Conservation (phyloP, 2,888 invertebrate genomes). For the Conus canariensis region DNA sequence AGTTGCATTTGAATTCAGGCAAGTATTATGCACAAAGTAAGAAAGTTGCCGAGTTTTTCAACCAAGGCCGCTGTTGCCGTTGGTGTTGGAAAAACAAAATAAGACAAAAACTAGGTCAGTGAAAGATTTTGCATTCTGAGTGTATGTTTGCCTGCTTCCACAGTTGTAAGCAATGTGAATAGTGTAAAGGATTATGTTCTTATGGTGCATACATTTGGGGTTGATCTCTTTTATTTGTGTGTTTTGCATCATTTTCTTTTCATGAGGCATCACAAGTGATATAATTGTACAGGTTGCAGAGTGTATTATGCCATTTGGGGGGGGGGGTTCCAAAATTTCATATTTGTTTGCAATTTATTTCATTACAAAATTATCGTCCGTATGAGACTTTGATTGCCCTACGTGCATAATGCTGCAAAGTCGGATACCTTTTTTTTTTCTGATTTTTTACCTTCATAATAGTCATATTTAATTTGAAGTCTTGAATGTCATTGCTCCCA, state of each 20-base stretch:
- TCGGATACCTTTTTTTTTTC: not conserved
- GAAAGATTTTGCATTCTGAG: too few relatives aligned
- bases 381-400: not conserved
- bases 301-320: not conserved
- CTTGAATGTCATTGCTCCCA: not conserved
- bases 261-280: not conserved
- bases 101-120: too few relatives aligned
- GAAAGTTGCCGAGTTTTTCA: too few relatives aligned
- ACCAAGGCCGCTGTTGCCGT: too few relatives aligned
- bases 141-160: not conserved
- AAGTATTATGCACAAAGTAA: not conserved
- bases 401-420: not conserved
- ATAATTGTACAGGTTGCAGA: not conserved
- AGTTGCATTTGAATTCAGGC: too few relatives aligned
- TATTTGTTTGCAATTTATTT: not conserved
- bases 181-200: not conserved
- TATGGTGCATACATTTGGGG: not conserved
- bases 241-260: not conserved
- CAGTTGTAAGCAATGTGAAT: not conserved
- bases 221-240: constrained; percentile 1
- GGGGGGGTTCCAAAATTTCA: not conserved
- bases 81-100: too few relatives aligned
- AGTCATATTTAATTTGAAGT: not conserved
- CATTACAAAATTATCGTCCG: not conserved
- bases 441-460: not conserved